Base-by-base conservation (phyloP, 2,113 vertebrate genomes). In the Lynx canadensis region DNA sequence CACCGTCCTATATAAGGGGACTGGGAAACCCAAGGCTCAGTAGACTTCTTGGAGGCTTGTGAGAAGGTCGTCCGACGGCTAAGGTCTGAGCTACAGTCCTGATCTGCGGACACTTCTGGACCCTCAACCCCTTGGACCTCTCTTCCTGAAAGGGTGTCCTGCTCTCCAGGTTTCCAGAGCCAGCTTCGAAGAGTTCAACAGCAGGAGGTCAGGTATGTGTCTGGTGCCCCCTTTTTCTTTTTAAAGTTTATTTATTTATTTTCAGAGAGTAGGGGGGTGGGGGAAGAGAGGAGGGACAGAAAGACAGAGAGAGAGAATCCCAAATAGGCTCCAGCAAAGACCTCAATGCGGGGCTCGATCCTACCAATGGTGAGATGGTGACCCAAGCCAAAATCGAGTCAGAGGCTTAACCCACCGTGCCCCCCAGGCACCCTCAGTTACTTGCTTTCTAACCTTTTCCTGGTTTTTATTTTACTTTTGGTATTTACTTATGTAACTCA, bases 1-100 rank as follows among this genome's bases (percentile, higher is more conserved):
- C 12, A 31, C 1, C 2, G 3, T 10, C 69, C 4, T 55, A 71
- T 69, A 66, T 52, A 33, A 90, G 36, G 29, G 0, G 1, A 16
- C 11, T 7, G 5, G 10, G 19, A 3, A 0, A 7, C 3, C 1
- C 27, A 0, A 3, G 3, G 1, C 19, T 11, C 21, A 55, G 81
- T 21, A 10, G 1, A 25, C 9, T 15, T 91, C 33, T 13, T 14
- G 55, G 15, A 25, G 41, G 14, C 10, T 27, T n/a, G 76, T n/a
- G 10, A 16, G 18, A 52, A 79, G 48, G 21, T 8, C 1, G 33
- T 11, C 19, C 5, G 23, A 21, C 19, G 11, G 10, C 45, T 15
- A n/a, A 50, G 19, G 0, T 33, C 52, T 10, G 74, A 60, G 63
- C 7, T 33, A 27, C 36, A 48, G 9, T 57, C 12, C 15, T 1